Base-by-base conservation (phyloP, 2,113 vertebrate genomes). In the Calcarius ornatus region DNA sequence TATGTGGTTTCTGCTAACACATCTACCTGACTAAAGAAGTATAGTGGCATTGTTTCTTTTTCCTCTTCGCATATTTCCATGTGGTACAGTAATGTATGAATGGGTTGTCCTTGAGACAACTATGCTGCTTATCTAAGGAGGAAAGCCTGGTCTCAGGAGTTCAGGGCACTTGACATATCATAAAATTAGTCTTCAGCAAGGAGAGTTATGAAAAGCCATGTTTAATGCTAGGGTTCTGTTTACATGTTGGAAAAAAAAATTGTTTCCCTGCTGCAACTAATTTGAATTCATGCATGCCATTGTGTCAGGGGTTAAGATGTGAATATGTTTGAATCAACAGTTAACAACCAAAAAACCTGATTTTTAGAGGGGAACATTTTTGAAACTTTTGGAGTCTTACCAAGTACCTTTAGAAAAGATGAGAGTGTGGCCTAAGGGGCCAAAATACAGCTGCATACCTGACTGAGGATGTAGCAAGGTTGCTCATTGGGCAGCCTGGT, bases 101-200 rank as follows among this genome's bases (percentile, higher is more conserved):
- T 91, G 87, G 78, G 15, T 86, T 94, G 82, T 91, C 92, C 92
- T 94, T 94, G 91, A 90, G 93, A 92, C 42, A 80, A 92, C 84
- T 15, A 2, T 87, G 73, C 81, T 91, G 89, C 85, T 96, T 96
- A 97, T 95, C 93, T 92, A 88, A 69, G 95, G 53, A 91, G 94
- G 95, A 96, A 96, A 80, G 63, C 63, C 19, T 69, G 27, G 23
- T 94, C 91, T 95, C 63, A 92, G 54, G 66, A 79, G 81, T 85
- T 92, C 81, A 90, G 81, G 81, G 63, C 79, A 69, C 75, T 92
- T 92, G 81, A 80, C 48, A 42, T 65, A 66, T 47, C 51, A 37
- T 81, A 89, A 91, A 87, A 91, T 79, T 76, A 89, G 54, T 45
- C 57, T 82, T 82, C 78, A 57, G 43, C 77, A 90, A 90, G 73